Percentiles rank a stretch among this genome's conserved stretches.
Conservation (phyloP, 2,797 vertebrate species). For the Melanotaenia pygmaea region DNA sequence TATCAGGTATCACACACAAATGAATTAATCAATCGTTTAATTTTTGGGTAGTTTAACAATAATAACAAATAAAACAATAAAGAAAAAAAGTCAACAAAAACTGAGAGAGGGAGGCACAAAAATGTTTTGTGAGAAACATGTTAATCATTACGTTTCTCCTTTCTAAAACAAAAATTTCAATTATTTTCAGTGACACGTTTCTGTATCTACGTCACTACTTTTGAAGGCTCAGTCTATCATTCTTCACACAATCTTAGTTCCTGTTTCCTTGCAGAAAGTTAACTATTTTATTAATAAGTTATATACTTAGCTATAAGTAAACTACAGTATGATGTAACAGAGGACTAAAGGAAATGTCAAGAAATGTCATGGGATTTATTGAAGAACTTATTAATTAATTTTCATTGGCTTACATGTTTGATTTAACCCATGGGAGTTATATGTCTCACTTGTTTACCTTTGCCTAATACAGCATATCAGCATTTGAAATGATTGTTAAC, state of each 20-base stretch:
- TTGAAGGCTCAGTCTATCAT: background rate
- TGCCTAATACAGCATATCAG: no score
- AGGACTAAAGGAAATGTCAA: no score
- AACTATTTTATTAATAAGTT: background rate
- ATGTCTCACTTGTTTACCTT: no score
- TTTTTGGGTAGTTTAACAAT: background rate
- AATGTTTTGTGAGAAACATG: background rate
- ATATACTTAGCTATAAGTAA: background rate
- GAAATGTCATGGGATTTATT: no score
- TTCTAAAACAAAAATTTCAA: background rate
- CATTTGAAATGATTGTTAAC: no score
- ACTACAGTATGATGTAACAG: background rate
- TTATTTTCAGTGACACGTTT: background rate
- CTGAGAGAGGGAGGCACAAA: background rate
- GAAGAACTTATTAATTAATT: no score
- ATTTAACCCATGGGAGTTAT: no score
- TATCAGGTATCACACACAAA: constrained; percentile 9
- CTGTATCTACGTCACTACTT: background rate
- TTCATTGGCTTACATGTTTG: no score
- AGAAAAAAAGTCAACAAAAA: background rate
- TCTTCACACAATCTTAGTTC: background rate
- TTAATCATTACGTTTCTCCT: background rate
- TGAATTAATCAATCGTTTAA: constrained; percentile 9
- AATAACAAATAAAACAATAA: background rate
- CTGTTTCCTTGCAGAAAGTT: background rate